phyloP scores from a whole-genome alignment of 2,797 vertebrate genomes.

The Chelon auratus region DNA sequence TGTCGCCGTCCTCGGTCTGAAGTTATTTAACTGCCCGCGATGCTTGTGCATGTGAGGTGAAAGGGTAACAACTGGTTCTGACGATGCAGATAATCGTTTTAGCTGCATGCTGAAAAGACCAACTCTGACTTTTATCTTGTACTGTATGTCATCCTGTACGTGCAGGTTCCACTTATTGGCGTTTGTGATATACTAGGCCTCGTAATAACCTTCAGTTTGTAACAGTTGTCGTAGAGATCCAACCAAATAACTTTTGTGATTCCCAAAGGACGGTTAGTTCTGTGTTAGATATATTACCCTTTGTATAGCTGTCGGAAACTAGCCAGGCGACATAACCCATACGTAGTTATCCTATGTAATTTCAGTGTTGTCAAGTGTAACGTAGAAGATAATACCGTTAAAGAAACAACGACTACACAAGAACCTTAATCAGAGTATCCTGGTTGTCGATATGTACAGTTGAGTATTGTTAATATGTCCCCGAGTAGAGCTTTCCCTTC shows the following conservation, averaged over 20 bases:
- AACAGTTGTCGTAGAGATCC: constrained; percentile 64
- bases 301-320: constrained; percentile 69
- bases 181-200: constrained; percentile 54
- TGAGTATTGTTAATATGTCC: constrained; percentile 74
- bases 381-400: constrained; percentile 66
- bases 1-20: constrained; percentile 41
- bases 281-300: constrained; percentile 58
- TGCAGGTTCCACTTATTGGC: constrained; percentile 68
- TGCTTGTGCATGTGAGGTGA: constrained; percentile 71
- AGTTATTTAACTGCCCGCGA: constrained; percentile 42
- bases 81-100: constrained; percentile 58
- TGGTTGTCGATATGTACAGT: constrained; percentile 76
- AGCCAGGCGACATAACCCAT: constrained; percentile 59
- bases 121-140: constrained; percentile 46
- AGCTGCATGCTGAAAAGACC: constrained; percentile 69
- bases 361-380: constrained; percentile 81
- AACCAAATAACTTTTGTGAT: constrained; percentile 69
- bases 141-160: constrained; percentile 47
- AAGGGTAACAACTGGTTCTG: constrained; percentile 33
- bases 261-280: constrained; percentile 62
- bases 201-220: constrained; percentile 49
- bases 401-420: constrained; percentile 69
- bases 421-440: constrained; percentile 66
- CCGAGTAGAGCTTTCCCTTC: constrained; percentile 63
- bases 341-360: constrained; percentile 69